Evolutionary conservation across 2,113 vertebrate genomes (phyloP).

Genomic region (Bos indicus): DNA sequence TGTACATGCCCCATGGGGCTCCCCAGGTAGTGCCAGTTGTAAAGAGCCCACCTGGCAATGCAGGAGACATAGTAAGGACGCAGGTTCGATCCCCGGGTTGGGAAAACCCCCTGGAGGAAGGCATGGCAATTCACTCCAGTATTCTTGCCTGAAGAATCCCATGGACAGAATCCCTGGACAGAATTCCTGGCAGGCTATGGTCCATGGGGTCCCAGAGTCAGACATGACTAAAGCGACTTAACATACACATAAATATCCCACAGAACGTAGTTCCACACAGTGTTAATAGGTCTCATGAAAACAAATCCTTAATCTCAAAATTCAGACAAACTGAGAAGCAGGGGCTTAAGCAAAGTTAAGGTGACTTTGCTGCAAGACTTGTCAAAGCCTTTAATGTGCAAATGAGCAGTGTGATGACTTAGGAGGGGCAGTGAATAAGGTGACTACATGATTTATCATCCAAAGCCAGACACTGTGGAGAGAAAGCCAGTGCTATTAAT

Average conservation of each 20-base stretch:
- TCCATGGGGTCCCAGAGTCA: not conserved
- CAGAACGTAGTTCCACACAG: not conserved
- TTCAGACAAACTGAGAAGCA: not conserved
- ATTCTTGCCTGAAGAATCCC: not conserved
- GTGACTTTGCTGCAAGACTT: not conserved
- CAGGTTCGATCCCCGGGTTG: not conserved
- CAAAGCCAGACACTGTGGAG: not conserved
- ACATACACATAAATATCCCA: not conserved
- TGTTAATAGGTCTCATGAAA: not conserved
- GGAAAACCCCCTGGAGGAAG: not conserved
- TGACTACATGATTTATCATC: not conserved
- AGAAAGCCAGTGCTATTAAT: not conserved
- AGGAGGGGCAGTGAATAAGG: not conserved
- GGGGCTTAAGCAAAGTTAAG: not conserved
- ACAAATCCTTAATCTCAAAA: not conserved
- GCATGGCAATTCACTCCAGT: not conserved
- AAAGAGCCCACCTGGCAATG: not conserved
- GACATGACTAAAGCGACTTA: not conserved
- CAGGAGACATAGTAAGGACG: not conserved
- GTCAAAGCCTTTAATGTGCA: not conserved
- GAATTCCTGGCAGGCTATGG: not conserved
- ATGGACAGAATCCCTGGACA: not conserved
- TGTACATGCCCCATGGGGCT: not conserved
- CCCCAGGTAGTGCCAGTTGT: not conserved
- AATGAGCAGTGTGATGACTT: not conserved